Conservation (phyloP, 2,113 vertebrate genomes). For the Oryzias melastigma region DNA sequence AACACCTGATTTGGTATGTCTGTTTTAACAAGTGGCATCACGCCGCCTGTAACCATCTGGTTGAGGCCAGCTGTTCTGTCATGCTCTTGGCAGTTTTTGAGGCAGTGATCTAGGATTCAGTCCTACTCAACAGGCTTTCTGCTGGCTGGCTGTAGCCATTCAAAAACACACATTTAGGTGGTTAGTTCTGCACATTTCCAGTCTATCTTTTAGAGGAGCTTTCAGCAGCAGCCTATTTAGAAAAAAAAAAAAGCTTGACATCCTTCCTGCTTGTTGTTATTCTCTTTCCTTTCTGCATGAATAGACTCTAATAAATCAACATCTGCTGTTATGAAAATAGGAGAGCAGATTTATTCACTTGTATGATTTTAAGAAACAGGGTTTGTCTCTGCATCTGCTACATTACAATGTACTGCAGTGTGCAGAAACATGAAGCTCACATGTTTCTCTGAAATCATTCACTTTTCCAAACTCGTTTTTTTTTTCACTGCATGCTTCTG, state of each 20-base stretch:
- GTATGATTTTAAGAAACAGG: slow-evolving; percentile 2
- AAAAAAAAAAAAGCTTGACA: neutral
- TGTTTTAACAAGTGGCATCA: slow-evolving; percentile 5
- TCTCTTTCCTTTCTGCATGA: slow-evolving; percentile 11
- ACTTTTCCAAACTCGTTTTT: neutral
- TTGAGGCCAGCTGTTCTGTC: slow-evolving; percentile 5
- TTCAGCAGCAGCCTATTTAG: slow-evolving; percentile 9
- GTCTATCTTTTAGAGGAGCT: slow-evolving; percentile 15
- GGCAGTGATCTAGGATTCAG: slow-evolving; percentile 9
- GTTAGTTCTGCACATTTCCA: slow-evolving; percentile 17
- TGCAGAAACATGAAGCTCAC: neutral
- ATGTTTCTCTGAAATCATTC: slow-evolving; percentile 2
- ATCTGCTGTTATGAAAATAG: neutral
- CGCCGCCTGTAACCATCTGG: neutral
- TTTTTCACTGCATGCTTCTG: slow-evolving; percentile 2
- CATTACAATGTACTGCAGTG: slow-evolving; percentile 17
- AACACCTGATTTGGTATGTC: neutral
- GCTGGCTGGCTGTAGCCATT: neutral
- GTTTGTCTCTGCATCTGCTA: neutral
- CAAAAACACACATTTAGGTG: slow-evolving; percentile 11
- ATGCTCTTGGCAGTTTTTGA: slow-evolving; percentile 1
- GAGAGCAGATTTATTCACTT: neutral
- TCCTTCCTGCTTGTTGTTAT: slow-evolving; percentile 7
- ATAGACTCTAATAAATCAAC: neutral
- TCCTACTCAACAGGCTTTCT: slow-evolving; percentile 7